Evolutionary conservation across 2,797 vertebrate genomes (phyloP).

Genomic region (Helicolenus hilgendorfi): DNA sequence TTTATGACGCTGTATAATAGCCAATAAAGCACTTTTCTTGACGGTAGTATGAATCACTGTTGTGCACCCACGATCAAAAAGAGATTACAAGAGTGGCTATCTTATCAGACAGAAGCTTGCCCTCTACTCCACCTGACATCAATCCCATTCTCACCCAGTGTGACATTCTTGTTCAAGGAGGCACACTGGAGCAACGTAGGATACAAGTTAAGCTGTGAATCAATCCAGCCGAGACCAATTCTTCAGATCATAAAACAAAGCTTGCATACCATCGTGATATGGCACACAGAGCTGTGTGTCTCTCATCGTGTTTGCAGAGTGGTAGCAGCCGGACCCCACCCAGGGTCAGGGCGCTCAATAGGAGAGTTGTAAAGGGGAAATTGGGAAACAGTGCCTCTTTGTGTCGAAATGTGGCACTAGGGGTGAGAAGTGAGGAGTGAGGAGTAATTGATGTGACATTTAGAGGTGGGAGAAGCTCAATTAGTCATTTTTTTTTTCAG

Average conservation of each 20-base stretch:
- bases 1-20: slow-evolving; percentile 11
- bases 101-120: neutral
- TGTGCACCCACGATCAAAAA: neutral
- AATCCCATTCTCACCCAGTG: slow-evolving; percentile 13
- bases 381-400: slow-evolving; percentile 60
- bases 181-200: neutral
- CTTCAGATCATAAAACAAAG: slow-evolving; percentile 33
- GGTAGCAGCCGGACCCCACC: slow-evolving; percentile 57
- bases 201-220: slow-evolving; percentile 41
- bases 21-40: neutral
- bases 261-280: slow-evolving; percentile 1
- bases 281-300: neutral
- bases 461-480: slow-evolving; percentile 16
- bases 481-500: slow-evolving; percentile 31
- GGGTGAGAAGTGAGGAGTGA: neutral
- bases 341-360: slow-evolving; percentile 35
- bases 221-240: slow-evolving; percentile 22
- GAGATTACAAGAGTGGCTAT: neutral
- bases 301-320: slow-evolving; percentile 61
- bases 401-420: slow-evolving; percentile 38
- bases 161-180: slow-evolving; percentile 15
- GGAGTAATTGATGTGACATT: slow-evolving; percentile 54
- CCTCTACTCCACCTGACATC: neutral
- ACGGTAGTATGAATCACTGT: neutral
- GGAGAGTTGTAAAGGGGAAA: slow-evolving; percentile 24